phyloP scores from a whole-genome alignment of 2,797 vertebrate species.

The Rhabdomys pumilio region DNA sequence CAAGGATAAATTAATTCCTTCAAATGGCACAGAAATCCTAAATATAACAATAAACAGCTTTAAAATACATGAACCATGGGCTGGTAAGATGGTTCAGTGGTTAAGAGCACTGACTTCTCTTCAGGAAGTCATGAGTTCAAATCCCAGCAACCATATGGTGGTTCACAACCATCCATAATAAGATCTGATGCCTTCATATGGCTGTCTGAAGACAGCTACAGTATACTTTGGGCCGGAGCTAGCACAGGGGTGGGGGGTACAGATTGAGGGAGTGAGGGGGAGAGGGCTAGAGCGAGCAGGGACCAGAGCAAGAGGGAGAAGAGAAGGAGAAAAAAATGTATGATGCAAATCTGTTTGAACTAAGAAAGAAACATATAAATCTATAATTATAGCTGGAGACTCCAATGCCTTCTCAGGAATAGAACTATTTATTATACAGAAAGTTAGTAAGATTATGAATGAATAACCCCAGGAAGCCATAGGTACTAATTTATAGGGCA shows the following conservation, averaged over 20 bases:
- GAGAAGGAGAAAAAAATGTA: not conserved
- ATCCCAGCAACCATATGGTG: too few species aligned
- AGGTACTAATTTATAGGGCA: conserved; percentile 64
- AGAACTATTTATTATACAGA: conserved; percentile 37
- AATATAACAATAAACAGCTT: conserved; percentile 49
- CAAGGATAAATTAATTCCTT: conserved; percentile 45
- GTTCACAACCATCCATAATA: too few species aligned
- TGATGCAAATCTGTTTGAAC: conserved; percentile 49
- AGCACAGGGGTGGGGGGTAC: too few species aligned
- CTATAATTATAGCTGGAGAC: conserved; percentile 7
- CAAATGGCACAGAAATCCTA: conserved; percentile 56
- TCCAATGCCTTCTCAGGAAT: not conserved
- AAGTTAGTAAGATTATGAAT: conserved; percentile 69
- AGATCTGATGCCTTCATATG: too few species aligned
- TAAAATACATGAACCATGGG: conserved; percentile 21
- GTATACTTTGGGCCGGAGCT: too few species aligned
- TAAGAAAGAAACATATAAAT: conserved; percentile 56
- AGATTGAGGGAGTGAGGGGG: too few species aligned
- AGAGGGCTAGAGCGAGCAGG: too few species aligned
- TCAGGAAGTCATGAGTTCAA: too few species aligned
- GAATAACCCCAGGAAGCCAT: conserved; percentile 53
- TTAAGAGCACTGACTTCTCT: too few species aligned
- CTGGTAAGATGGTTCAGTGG: too few species aligned
- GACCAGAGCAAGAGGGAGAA: too few species aligned
- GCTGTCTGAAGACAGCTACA: too few species aligned